Evolutionary conservation across 1,140 invertebrate species (phyloP), one percentile per base, ranked within the genome.

Genomic region (Zaprionus davidi): DNA sequence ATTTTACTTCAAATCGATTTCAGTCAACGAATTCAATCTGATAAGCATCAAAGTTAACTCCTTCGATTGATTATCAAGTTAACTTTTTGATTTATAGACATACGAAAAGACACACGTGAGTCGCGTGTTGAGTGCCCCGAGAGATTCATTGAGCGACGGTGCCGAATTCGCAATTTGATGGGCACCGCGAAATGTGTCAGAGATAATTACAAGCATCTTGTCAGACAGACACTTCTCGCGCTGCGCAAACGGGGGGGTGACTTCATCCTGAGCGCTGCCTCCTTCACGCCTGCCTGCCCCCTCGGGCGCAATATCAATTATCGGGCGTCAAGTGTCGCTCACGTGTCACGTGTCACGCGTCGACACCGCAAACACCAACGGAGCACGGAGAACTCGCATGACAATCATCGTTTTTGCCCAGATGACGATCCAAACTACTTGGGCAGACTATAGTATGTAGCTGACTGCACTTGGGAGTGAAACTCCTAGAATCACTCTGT

Each of bases 241-340:
- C 38, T 15, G 15, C 38, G 38, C 13, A 41, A 41, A 41, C 4
- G 4, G 13, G 3, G 46, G 46, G 34, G n/a, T 20, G 31, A 34
- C 31, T 34, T 34, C 31, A 34, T 34, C 31, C 31, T 11, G 31
- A 3, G 31, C 9, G 28, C 17, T 17, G 53, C n/a, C 53, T 13
- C 17, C 26, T 22, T 31, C 22, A 34, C 51, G 22, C 15, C 13
- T 11, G 15, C 55, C 51, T 74, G 38, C n/a, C 53, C 20, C 15
- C 17, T 56, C 60, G 57, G 26, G 31, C 46, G 77, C 84, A 78
- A 83, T 86, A 86, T 86, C 83, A 86, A 86, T 86, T 86, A 86
- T 86, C 83, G 81, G 64, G 64, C 80, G 82, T 86, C 80, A 88
- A 86, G 80, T 86, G 83, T 86, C 83, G 84, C 81, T 86, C 83